Evolutionary conservation across 2,113 vertebrate genomes (phyloP).

Genomic region (Albula glossodonta): DNA sequence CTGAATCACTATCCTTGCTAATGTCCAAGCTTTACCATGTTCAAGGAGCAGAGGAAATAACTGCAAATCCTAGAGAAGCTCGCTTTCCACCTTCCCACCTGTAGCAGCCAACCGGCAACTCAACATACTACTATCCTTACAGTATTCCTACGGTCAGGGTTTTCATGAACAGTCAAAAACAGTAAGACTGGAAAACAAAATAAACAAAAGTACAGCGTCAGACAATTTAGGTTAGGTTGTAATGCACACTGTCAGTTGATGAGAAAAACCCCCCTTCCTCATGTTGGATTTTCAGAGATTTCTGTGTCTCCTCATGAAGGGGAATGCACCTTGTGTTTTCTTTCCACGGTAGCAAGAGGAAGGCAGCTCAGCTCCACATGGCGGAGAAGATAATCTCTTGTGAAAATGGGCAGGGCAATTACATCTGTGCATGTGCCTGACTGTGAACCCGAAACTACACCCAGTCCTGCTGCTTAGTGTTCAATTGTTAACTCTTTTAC

Average conservation of each 20-base stretch:
- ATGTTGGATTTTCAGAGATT: not conserved
- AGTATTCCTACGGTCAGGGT: constrained; percentile 60
- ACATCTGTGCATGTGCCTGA: not conserved
- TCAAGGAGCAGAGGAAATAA: constrained; percentile 59
- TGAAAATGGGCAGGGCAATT: not conserved
- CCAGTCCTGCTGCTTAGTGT: constrained; percentile 10
- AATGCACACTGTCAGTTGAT: not conserved
- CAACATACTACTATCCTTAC: constrained; percentile 70
- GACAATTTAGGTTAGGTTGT: constrained; percentile 66
- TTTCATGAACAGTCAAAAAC: constrained; percentile 55
- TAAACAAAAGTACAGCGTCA: constrained; percentile 74
- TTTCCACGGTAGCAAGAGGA: too few species aligned
- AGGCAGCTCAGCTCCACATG: not conserved
- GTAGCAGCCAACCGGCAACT: constrained; percentile 53
- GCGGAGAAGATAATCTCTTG: not conserved
- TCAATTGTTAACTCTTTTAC: not conserved
- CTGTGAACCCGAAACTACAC: not conserved
- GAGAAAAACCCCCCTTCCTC: not conserved
- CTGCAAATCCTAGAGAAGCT: constrained; percentile 71
- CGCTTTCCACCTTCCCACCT: constrained; percentile 65
- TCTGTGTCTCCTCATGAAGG: too few species aligned
- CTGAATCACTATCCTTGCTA: constrained; percentile 68
- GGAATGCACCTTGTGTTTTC: too few species aligned
- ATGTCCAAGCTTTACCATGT: constrained; percentile 58
- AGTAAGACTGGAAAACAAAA: constrained; percentile 52